These are phyloP conservation scores for Spheniscus humboldti DNA, from an alignment of 2,797 vertebrate species.

Conservation along the genomic window DNA sequence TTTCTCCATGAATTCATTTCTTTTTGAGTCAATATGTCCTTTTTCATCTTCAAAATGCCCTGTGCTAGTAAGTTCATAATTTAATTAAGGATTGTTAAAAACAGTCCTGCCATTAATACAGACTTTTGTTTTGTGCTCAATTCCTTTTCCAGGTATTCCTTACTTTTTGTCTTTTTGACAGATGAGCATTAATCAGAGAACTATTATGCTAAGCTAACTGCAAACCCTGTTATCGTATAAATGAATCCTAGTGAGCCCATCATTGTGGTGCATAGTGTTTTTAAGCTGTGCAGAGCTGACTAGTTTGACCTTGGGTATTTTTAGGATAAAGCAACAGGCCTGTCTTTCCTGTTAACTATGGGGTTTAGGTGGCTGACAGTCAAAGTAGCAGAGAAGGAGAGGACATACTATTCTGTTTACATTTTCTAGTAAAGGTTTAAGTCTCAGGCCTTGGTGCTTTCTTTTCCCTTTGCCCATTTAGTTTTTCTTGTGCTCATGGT, in stretches of 20 bases:
- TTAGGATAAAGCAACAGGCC: background rate
- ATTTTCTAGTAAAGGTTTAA: background rate
- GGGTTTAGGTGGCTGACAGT: background rate
- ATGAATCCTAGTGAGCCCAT: background rate
- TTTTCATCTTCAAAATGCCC: background rate
- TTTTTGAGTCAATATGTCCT: background rate
- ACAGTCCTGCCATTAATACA: background rate
- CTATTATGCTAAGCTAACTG: background rate
- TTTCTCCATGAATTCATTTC: background rate
- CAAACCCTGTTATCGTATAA: rapidly evolving
- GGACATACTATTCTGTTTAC: background rate
- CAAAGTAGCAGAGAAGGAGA: background rate
- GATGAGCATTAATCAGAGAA: background rate
- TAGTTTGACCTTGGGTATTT: background rate
- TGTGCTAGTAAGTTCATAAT: background rate
- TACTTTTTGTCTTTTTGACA: background rate
- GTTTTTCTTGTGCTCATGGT: background rate
- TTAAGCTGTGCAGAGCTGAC: background rate
- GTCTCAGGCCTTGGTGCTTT: background rate
- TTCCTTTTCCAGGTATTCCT: background rate
- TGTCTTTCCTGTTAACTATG: background rate
- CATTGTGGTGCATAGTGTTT: background rate
- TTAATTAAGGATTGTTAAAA: background rate
- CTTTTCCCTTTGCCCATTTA: background rate
- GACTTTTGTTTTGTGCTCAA: background rate